Conservation (phyloP, 2,888 invertebrate genomes). For the Salticus scenicus region DNA sequence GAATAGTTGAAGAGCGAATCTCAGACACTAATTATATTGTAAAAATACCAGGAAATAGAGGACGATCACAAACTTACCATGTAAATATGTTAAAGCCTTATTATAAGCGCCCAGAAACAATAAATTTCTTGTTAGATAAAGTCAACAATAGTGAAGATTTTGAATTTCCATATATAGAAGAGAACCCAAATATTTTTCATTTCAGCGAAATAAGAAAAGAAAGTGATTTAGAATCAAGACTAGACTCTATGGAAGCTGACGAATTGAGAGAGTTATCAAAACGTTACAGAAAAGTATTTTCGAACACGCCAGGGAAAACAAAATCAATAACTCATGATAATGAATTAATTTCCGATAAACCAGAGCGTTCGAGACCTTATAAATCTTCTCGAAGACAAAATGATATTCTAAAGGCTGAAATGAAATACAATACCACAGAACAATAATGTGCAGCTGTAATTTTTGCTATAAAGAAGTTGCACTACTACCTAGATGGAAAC, state of each 20-base stretch:
- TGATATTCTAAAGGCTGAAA: not conserved
- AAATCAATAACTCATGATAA: not conserved
- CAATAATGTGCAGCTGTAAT: too few relatives aligned
- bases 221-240: not conserved
- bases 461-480: too few relatives aligned
- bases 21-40: slow-evolving; percentile 24
- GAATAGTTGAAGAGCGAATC: not conserved
- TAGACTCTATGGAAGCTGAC: not conserved
- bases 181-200: not conserved
- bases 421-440: too few relatives aligned
- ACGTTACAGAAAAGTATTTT: not conserved
- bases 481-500: too few relatives aligned
- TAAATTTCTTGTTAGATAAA: not conserved
- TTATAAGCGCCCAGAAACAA: not conserved
- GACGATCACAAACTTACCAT: slow-evolving; percentile 3
- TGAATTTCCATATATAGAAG: not conserved
- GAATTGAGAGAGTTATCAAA: not conserved
- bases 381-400: not conserved
- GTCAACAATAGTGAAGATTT: not conserved
- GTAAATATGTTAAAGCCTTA: slow-evolving; percentile 32
- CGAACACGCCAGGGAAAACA: not conserved
- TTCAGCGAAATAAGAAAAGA: not conserved
- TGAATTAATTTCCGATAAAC: not conserved
- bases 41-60: not conserved
- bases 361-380: not conserved